Base-by-base conservation (phyloP, 2,888 invertebrate genomes). In the Netelia virgata region DNA sequence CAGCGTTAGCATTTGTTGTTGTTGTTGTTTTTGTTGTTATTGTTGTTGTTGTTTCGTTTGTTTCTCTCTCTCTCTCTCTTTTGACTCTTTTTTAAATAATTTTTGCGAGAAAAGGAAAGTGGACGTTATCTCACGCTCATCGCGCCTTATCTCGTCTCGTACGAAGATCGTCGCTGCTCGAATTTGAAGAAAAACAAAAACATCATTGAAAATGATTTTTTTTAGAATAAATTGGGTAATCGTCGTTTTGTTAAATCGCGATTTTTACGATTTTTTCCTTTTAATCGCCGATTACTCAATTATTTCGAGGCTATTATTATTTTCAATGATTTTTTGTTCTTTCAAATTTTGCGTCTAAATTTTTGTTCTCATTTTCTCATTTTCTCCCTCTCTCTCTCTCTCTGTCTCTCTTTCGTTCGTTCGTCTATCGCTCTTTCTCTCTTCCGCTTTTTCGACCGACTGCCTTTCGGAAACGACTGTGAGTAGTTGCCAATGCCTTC, bases 401-500 rank as follows among this genome's bases (percentile, higher is more conserved):
- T 50, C n/a, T 59, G 18, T 68, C 18, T 70, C 11, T 23, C 59
- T 72, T 50, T 47, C 53, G 20, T 10, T 69, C 68, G 14, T 61
- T 57, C 18, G 23, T 53, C 78, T 66, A 23, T 59, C 74, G 20
- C 50, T 69, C 55, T 53, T 55, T 43, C n/a, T 74, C 47, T 41
- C 64, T 73, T 82, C 63, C 75, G 77, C 69, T 70, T 16, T 59
- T 76, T 86, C 16, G 79, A 57, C 57, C 61, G 75, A 77, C 53
- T 50, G 78, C 81, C 75, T 74, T 83, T 86, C 70, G 81, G 69
- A 82, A 76, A 76, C 82, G 84, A 82, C 84, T 74, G 87, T 74
- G 87, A 87, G 11, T 11, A 75, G 90, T 92, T 92, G 92, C 92
- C 92, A 90, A 92, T 93, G 91, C 91, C 91, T 91, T 92, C 88